phyloP scores from a whole-genome alignment of 2,113 vertebrate genomes.

The Tenrec ecaudatus region DNA sequence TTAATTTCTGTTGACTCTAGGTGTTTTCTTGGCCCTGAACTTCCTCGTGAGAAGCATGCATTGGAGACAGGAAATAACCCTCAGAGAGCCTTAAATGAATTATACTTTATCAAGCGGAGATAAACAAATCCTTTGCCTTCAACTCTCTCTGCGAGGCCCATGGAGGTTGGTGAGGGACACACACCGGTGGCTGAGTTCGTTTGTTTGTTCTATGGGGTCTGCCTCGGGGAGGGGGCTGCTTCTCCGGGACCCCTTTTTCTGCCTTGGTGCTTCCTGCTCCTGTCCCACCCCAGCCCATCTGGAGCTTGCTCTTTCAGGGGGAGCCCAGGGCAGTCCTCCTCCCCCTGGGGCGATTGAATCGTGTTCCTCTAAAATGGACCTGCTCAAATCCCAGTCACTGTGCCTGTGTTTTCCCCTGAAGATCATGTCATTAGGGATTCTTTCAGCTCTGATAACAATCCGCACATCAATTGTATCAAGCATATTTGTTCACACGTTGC shows the following conservation, averaged over 20 bases:
- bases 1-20: slow-evolving; percentile 79
- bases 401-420: too few relatives aligned
- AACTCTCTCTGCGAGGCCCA: slow-evolving; percentile 52
- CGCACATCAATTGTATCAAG: too few relatives aligned
- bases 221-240: not conserved
- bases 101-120: slow-evolving; percentile 81
- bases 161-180: slow-evolving; percentile 45
- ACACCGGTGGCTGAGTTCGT: too few relatives aligned
- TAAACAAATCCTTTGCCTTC: slow-evolving; percentile 77
- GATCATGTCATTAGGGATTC: too few relatives aligned
- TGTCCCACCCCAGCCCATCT: not conserved
- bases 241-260: not conserved
- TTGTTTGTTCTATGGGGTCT: too few relatives aligned
- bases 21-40: slow-evolving; percentile 72
- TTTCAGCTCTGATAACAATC: too few relatives aligned
- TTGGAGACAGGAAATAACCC: slow-evolving; percentile 79
- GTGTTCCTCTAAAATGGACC: too few relatives aligned
- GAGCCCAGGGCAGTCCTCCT: not conserved
- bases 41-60: slow-evolving; percentile 77
- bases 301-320: not conserved
- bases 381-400: too few relatives aligned
- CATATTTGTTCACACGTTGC: too few relatives aligned
- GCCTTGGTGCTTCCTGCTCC: not conserved
- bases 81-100: slow-evolving; percentile 81
- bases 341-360: not conserved